Base-by-base conservation (phyloP, 2,888 invertebrate genomes). In the Lycocerus yunnanus region DNA sequence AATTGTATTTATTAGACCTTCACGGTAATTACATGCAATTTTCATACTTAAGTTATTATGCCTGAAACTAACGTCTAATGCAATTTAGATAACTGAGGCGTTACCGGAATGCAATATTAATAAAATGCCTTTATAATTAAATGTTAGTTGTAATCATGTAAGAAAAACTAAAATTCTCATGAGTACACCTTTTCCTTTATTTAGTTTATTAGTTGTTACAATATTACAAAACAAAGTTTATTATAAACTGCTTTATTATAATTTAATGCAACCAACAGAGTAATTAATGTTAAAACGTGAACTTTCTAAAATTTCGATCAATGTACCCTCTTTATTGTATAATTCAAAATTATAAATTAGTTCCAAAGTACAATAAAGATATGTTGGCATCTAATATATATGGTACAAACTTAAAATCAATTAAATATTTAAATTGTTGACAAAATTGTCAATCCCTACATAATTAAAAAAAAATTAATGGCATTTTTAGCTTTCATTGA, bases 31-130 rank as follows among this genome's bases (percentile, higher is more conserved):
- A 43, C 8, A 43, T 43, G n/a, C n/a, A 43, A 43, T 63, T 11
- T 63, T 63, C n/a, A 69, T 18, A 69, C 63, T 69, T 63, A 63
- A 24, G 27, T 43, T 63, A n/a, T 21, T 63, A 21, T 69, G 6
- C 66, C 15, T 71, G 71, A 15, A 58, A 72, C 66, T 69, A 73
- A 73, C 43, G 69, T 58, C 69, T 69, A 70, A 73, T 73, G 69
- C 58, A 73, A 69, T 66, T 68, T 65, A 73, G 61, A 66, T 65
- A 73, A 65, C 61, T 15, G 66, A 73, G 73, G 73, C 73, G 73
- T 73, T 69, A 61, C 15, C 59, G 73, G 73, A 66, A 73, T 73
- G 73, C 69, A 73, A 66, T 73, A 65, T 27, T 66, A 66, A 69
- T 69, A 69, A 73, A 68, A 59, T 69, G 69, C 68, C 66, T 69